Base-by-base conservation (phyloP, 2,113 vertebrate species). In the Chionodraco myersi region DNA sequence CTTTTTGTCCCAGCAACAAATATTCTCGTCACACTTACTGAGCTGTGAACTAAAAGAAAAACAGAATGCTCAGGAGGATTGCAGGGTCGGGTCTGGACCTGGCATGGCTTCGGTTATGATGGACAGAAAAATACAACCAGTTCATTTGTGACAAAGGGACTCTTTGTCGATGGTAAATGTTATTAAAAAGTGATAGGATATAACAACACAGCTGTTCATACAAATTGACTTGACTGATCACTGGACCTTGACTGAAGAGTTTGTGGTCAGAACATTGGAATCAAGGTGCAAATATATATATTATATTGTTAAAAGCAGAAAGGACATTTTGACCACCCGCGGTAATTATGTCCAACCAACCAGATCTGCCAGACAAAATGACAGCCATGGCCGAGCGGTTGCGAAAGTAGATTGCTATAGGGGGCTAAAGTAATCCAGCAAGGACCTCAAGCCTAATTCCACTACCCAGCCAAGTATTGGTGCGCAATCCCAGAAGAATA, bases 131-230 rank as follows among this genome's bases (percentile, higher is more conserved):
- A 61, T 23, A 8, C n/a, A 34, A 41, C 16, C 68, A 51, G 49
- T 54, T 36, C 51, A 59, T 78, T 49, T 72, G 64, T 52, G 48
- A 41, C 16, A 79, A 12, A 15, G 14, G 1, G 16, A 59, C 30
- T 49, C 57, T 62, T 34, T 21, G 0, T 53, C 2, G 12, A 11
- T 6, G n/a, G n/a, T 64, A 2, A 36, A 12, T 62, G 51, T 53
- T 21, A 57, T 70, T 23, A 61, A 1, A 70, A 18, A 47, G 15
- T 21, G 16, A 69, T 57, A 2, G 65, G 72, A n/a, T 21, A 53
- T 18, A 61, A 64, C 47, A 47, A n/a, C 66, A 69, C 73, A 83
- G 88, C 73, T 83, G 85, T 65, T 80, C 23, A 68, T 12, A 83
- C 30, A 73, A 41, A 47, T 13, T 51, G 18, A 8, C 18, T 15